A percentile compares a stretch with the other conserved stretches of the same genome.
phyloP scores from a whole-genome alignment of 2,113 vertebrate species.

The Sprattus sprattus region DNA sequence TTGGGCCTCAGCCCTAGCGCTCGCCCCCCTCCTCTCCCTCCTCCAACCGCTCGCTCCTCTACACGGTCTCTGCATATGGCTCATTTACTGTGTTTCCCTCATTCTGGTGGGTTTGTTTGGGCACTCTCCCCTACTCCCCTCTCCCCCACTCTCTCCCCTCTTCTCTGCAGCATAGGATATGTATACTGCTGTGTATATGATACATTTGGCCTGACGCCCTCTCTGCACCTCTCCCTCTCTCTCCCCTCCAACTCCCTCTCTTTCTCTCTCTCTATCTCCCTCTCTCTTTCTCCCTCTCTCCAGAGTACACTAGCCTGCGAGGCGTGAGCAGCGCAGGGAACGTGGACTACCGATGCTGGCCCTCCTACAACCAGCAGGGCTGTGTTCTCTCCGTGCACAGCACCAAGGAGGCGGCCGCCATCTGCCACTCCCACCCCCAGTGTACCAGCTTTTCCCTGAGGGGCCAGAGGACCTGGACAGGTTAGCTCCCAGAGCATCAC shows the following conservation, averaged over 20 bases:
- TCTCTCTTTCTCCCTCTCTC: constrained; percentile 16
- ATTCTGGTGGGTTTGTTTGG: neutral
- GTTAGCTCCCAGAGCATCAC: constrained; percentile 58
- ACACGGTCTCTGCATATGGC: neutral
- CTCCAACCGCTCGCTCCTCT: neutral
- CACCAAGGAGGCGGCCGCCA: constrained; percentile 72
- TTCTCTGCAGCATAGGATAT: neutral
- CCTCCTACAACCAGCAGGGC: constrained; percentile 82
- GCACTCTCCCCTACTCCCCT: neutral
- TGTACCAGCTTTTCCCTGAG: constrained; percentile 80
- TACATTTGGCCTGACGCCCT: constrained; percentile 9
- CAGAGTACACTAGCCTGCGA: constrained; percentile 77
- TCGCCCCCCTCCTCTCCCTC: neutral
- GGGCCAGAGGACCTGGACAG: constrained; percentile 80
- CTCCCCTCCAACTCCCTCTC: neutral
- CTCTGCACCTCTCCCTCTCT: neutral
- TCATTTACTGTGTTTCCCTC: neutral
- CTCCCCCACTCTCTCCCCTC: neutral
- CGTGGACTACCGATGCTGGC: constrained; percentile 83
- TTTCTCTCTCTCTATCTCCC: neutral
- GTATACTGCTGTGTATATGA: neutral
- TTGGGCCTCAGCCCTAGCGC: neutral
- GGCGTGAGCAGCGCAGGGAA: constrained; percentile 71
- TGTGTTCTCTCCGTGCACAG: constrained; percentile 82
- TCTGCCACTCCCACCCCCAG: constrained; percentile 77